Evolutionary conservation across 2,888 invertebrate species (phyloP).

Genomic region (Sinhomidia bicolor): DNA sequence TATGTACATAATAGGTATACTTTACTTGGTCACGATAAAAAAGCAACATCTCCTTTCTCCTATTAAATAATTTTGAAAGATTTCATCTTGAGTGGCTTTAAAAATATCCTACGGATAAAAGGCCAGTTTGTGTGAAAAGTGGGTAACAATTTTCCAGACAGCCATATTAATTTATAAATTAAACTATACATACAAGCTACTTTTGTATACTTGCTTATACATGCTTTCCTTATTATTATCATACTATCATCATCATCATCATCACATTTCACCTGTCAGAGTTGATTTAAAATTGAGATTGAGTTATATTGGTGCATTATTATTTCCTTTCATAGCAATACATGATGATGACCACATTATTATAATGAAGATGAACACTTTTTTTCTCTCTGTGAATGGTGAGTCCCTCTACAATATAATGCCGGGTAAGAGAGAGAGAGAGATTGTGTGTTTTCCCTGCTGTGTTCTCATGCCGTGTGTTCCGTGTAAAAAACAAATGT

Average conservation of each 20-base stretch:
- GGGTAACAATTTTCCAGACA: conserved; percentile 40
- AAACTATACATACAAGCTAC: neutral
- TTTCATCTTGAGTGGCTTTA: neutral
- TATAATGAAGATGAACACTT: conserved; percentile 47
- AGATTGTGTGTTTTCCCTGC: conserved; percentile 28
- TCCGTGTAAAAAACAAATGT: conserved; percentile 71
- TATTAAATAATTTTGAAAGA: neutral
- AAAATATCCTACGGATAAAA: conserved; percentile 42
- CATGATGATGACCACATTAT: conserved; percentile 35
- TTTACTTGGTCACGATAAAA: conserved; percentile 1
- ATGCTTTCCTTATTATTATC: neutral
- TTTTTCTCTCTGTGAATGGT: neutral
- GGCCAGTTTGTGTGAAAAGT: conserved; percentile 41
- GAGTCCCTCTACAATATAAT: neutral
- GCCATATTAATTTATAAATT: conserved; percentile 35
- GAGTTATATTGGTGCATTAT: conserved; percentile 70
- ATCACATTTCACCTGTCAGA: conserved; percentile 55
- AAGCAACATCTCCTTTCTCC: neutral
- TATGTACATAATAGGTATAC: no score
- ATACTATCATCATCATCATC: conserved; percentile 27
- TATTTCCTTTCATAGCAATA: neutral
- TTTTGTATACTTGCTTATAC: neutral
- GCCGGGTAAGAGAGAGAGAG: neutral
- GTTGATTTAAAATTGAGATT: conserved; percentile 65
- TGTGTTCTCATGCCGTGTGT: conserved; percentile 49